Base-by-base conservation (phyloP, 2,888 invertebrate genomes). In the Lepidonotus clava region DNA sequence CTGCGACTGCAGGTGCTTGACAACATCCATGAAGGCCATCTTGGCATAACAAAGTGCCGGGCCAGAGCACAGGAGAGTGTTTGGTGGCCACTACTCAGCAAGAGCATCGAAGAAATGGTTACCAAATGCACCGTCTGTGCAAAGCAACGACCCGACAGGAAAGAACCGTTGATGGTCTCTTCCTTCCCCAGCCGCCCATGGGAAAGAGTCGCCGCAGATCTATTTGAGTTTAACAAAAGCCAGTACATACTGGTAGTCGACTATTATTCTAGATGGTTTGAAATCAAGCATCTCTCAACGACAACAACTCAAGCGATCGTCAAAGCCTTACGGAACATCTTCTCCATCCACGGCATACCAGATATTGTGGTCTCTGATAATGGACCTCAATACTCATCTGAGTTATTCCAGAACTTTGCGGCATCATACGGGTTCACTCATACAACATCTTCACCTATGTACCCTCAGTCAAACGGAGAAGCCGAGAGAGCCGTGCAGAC, bases 221-320 rank as follows among this genome's bases (percentile, higher is more conserved):
- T n/a, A 56, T n/a, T 56, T n/a, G 5, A n/a, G n/a, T 5, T n/a
- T 56, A n/a, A n/a, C 5, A n/a, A 56, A 56, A n/a, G n/a, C 5
- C 8, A 14, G 24, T 56, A 56, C 56, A 56, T 56, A 5, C n/a
- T 56, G n/a, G 56, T 56, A 11, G n/a, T n/a, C n/a, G 56, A 56
- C 56, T 56, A 56, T 56, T 56, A 56, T n/a, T 18, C 56, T 56
- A 56, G 56, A n/a, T 56, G 56, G 56, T 18, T 56, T 56, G 56
- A 56, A 14, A n/a, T 56, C 8, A 18, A 5, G 5, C 11, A n/a
- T 56, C 5, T 56, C 8, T 5, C n/a, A 11, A 11, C 8, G 56
- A 56, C 56, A 5, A 56, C n/a, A 56, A 18, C 56, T n/a, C 14
- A 56, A 56, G 14, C 8, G 8, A n/a, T n/a, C 5, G n/a, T 56